Conservation (phyloP, 2,888 invertebrate genomes). For the Icerya purchasi region DNA sequence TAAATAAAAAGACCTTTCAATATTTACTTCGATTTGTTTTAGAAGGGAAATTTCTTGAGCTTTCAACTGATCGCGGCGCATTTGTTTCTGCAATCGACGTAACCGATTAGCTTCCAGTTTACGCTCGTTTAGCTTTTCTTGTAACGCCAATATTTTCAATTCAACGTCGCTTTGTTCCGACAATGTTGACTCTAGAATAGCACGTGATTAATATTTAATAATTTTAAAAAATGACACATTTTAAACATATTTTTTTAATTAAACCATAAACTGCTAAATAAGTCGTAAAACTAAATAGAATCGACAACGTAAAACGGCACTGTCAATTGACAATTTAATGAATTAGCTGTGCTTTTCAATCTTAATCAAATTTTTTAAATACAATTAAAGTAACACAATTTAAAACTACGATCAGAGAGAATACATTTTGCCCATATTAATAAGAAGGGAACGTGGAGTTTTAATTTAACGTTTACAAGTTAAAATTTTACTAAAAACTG, state of each 20-base stretch:
- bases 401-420: too few relatives aligned
- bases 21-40: conserved; percentile 30
- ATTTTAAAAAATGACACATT: conserved; percentile 6
- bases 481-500: too few relatives aligned
- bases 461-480: too few relatives aligned
- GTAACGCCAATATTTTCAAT: conserved; percentile 28
- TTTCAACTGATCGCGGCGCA: conserved; percentile 27
- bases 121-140: conserved; percentile 28
- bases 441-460: too few relatives aligned
- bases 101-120: conserved; percentile 29
- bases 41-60: conserved; percentile 29
- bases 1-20: too few relatives aligned
- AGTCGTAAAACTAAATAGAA: background rate
- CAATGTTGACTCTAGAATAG: conserved; percentile 20
- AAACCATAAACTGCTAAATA: conserved; percentile 1
- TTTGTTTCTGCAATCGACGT: conserved; percentile 27
- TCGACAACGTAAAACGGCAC: too few relatives aligned
- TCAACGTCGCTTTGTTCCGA: conserved; percentile 32
- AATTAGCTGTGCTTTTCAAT: too few relatives aligned
- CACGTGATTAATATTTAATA: too few relatives aligned
- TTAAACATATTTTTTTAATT: conserved; percentile 12
- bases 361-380: too few relatives aligned
- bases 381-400: too few relatives aligned
- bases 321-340: too few relatives aligned
- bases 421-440: too few relatives aligned